Evolutionary conservation across 2,888 invertebrate genomes (phyloP).

Genomic region (Amphiduros pacificus): DNA sequence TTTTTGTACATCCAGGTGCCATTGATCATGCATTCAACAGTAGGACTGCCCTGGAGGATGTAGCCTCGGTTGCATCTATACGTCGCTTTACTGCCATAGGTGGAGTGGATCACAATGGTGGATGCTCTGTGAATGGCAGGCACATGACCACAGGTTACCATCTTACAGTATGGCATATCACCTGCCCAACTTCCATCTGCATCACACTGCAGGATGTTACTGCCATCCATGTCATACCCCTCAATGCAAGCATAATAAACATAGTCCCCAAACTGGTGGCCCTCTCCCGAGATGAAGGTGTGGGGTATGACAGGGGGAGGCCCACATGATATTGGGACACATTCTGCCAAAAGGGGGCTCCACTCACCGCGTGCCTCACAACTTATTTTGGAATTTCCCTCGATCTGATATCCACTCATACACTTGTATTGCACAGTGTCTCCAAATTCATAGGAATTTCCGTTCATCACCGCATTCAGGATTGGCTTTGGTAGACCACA

Average conservation of each 20-base stretch:
- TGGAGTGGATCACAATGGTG: constrained; percentile 19
- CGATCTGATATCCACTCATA: constrained; percentile 17
- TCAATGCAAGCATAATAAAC: constrained; percentile 25
- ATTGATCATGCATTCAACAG: constrained; percentile 25
- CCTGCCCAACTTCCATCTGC: constrained; percentile 52
- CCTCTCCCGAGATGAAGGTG: constrained; percentile 3
- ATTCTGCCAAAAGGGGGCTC: constrained; percentile 12
- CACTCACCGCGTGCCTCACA: constrained; percentile 28
- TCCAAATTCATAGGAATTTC: constrained; percentile 8
- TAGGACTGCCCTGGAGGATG: constrained; percentile 37
- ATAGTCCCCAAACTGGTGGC: constrained; percentile 12
- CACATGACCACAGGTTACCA: constrained; percentile 16
- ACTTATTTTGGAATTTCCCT: constrained; percentile 12
- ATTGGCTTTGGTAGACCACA: constrained; percentile 37
- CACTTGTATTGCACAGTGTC: constrained; percentile 21
- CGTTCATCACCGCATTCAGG: constrained; percentile 29
- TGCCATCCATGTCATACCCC: constrained; percentile 19
- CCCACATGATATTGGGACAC: constrained; percentile 8
- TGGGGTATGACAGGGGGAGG: constrained; percentile 20
- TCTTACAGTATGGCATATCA: constrained; percentile 12
- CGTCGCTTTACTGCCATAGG: constrained; percentile 24
- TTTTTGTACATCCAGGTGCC: constrained; percentile 25
- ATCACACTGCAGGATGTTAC: constrained; percentile 31
- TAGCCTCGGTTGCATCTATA: constrained; percentile 36
- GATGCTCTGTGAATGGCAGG: constrained; percentile 28